phyloP scores from a whole-genome alignment of 2,113 vertebrate genomes.

The Turdus rufiventris region DNA sequence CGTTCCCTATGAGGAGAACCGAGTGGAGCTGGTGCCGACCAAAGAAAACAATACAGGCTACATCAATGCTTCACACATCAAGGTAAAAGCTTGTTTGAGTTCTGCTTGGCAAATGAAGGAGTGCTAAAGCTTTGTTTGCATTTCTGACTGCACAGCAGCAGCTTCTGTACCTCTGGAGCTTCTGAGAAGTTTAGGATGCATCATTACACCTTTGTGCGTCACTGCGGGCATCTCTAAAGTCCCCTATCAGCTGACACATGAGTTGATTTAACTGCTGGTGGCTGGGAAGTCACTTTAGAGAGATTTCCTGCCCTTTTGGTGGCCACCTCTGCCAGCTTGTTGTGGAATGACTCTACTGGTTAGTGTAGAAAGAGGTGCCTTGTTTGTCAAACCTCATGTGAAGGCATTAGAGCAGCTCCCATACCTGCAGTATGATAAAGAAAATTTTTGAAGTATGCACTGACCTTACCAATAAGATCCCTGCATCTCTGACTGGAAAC shows the following conservation, averaged over 20 bases:
- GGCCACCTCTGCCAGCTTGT: not conserved
- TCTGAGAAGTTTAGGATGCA: not conserved
- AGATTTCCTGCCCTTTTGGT: not conserved
- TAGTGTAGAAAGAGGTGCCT: not conserved
- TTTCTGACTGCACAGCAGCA: not conserved
- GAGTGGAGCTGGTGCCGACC: constrained; percentile 89
- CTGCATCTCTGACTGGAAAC: not conserved
- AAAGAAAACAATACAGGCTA: constrained; percentile 95
- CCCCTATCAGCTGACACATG: not conserved
- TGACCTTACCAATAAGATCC: not conserved
- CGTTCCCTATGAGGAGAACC: constrained; percentile 89
- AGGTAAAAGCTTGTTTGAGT: constrained; percentile 68
- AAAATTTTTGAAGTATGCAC: not conserved
- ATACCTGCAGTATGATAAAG: not conserved
- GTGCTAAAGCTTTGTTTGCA: not conserved
- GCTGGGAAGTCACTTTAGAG: not conserved
- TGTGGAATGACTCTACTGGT: not conserved
- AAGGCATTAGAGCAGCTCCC: not conserved
- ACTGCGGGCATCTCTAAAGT: not conserved
- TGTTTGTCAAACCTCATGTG: not conserved
- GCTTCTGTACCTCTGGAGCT: not conserved
- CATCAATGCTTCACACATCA: constrained; percentile 93
- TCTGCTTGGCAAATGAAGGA: not conserved
- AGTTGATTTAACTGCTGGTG: not conserved
- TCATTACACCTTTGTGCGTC: not conserved